Base-by-base conservation (phyloP, 2,797 vertebrate species). In the Cryptoblepharus egeriae region DNA sequence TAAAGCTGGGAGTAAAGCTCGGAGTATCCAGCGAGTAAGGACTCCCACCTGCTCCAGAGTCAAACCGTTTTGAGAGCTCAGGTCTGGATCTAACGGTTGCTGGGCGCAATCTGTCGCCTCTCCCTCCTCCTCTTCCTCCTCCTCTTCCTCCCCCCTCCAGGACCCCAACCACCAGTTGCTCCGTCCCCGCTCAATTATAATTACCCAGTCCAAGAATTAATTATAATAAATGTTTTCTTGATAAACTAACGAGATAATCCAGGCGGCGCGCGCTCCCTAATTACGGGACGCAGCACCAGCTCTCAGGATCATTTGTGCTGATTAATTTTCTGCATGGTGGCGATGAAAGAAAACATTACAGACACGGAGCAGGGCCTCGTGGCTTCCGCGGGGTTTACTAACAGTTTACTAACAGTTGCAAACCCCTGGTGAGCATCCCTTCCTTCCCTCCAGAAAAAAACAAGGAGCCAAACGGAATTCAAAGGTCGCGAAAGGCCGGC, bases 211-310 rank as follows among this genome's bases (percentile, higher is more conserved):
- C 95, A 90, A 96, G 93, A 97, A 97, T 98, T 97, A 97, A 99
- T 98, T 97, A 97, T 96, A 96, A 97, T 97, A 97, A 97, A 98
- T 97, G 96, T 97, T 97, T 96, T 97, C 96, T 96, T 97, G 97
- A 97, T 97, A 97, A 97, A 98, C 97, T 97, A 97, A 97, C 93
- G 94, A 97, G 96, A 96, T 98, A 97, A 98, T 98, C 96, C 95
- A 94, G 93, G 95, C 96, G 96, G 96, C 97, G 97, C 96, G 97
- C 97, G 98, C 94, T 96, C 96, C 96, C 94, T 96, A 96, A 97
- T 96, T 97, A 98, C 96, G 96, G 95, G 94, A 95, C 97, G 94
- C 93, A 92, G 90, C 93, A 94, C 88, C 91, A 75, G 94, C 95
- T 93, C 88, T 88, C 95, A 94, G 83, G 88, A 92, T 96, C 95